Conservation (phyloP, 2,113 vertebrate species). For the Lynx canadensis region DNA sequence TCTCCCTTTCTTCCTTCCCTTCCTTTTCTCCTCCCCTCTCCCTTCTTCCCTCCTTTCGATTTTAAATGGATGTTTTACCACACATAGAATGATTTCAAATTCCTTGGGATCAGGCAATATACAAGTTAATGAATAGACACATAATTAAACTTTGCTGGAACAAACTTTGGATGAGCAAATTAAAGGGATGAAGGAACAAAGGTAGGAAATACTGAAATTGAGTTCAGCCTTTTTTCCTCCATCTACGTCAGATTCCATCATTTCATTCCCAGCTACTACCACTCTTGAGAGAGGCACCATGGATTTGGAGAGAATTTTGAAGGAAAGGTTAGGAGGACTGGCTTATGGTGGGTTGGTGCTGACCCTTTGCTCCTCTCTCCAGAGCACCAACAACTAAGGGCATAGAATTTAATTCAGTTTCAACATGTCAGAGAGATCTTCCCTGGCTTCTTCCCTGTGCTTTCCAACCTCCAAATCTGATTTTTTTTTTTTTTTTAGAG, state of each 20-base stretch:
- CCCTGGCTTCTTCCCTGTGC: neutral
- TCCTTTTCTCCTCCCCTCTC: neutral
- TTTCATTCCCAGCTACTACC: neutral
- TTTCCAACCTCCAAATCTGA: neutral
- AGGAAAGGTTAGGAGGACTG: neutral
- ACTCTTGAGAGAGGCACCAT: neutral
- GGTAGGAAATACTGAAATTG: neutral
- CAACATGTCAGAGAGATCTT: neutral
- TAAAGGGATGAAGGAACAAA: neutral
- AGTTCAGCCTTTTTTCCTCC: neutral
- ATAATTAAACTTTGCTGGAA: neutral
- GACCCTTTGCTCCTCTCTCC: neutral
- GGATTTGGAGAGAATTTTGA: neutral
- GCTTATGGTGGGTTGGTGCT: neutral
- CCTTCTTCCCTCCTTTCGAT: neutral
- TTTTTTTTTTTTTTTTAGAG: neutral
- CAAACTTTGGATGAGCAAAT: neutral
- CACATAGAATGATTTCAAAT: neutral
- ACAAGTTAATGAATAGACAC: slow-evolving; percentile 20
- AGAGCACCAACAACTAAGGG: neutral
- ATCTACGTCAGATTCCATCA: neutral
- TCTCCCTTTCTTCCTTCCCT: rapidly evolving
- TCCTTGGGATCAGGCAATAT: neutral
- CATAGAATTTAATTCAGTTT: neutral
- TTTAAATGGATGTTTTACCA: neutral